Conservation (phyloP, 2,888 invertebrate genomes). For the Drosophila fungiperda region DNA sequence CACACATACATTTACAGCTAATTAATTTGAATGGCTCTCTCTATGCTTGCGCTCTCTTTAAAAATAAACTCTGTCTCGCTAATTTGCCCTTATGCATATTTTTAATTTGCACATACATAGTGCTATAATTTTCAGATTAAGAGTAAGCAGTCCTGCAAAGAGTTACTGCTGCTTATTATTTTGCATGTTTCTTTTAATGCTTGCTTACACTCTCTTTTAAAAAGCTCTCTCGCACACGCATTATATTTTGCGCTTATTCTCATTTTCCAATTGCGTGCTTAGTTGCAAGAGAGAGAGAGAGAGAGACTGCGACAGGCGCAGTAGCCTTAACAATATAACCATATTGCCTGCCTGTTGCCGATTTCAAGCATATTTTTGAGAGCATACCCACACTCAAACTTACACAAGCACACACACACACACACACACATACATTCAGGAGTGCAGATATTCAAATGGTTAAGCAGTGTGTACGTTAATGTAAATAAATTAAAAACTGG, state of each 20-base stretch:
- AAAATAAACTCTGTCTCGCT: background rate
- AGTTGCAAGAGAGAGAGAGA: background rate
- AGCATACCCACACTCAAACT: background rate
- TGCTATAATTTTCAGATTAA: background rate
- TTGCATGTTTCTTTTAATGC: background rate
- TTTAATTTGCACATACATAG: background rate
- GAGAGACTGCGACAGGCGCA: conserved; percentile 32
- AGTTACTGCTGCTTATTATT: background rate
- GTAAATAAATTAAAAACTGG: background rate
- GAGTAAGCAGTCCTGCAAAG: background rate
- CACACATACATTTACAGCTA: background rate
- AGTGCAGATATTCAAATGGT: background rate
- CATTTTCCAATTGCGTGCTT: background rate
- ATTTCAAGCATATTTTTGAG: conserved; percentile 10
- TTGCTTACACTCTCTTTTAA: background rate
- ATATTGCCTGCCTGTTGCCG: conserved; percentile 64
- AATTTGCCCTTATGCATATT: background rate
- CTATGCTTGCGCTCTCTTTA: background rate
- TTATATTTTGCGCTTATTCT: background rate
- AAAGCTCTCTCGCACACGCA: background rate
- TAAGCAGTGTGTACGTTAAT: conserved; percentile 1
- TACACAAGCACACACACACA: background rate
- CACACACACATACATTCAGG: background rate
- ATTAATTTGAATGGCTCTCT: background rate
- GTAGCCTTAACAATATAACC: conserved; percentile 33